Evolutionary conservation across 1,140 invertebrate species (phyloP).

Genomic region (Drosophila orena): DNA sequence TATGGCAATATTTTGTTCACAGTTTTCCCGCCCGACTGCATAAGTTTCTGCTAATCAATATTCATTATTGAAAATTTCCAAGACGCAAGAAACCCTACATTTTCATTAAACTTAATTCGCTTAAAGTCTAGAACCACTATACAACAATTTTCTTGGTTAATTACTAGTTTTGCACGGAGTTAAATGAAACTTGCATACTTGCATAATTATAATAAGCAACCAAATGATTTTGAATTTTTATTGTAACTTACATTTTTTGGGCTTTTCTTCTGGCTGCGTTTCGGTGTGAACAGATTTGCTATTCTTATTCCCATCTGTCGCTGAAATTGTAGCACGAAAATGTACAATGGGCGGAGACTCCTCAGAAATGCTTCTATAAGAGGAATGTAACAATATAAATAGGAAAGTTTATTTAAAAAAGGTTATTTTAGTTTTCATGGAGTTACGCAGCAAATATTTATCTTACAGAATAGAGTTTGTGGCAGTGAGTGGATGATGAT

Average conservation of each 20-base stretch:
- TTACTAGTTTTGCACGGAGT: too few relatives aligned
- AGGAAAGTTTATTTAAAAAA: neutral
- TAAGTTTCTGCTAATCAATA: slow-evolving; percentile 66
- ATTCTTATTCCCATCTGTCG: slow-evolving; percentile 34
- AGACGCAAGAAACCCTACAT: neutral
- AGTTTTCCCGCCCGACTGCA: slow-evolving; percentile 15
- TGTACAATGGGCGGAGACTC: slow-evolving; percentile 61
- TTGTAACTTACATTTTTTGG: slow-evolving; percentile 31
- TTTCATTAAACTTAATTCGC: neutral
- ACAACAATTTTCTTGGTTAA: too few relatives aligned
- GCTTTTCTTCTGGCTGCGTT: slow-evolving; percentile 10
- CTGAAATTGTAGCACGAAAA: slow-evolving; percentile 55
- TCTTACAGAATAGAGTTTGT: slow-evolving; percentile 77
- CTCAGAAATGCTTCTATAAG: slow-evolving; percentile 73
- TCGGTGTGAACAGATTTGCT: slow-evolving; percentile 2
- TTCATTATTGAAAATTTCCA: slow-evolving; percentile 52
- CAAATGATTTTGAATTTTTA: too few relatives aligned
- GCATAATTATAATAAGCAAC: too few relatives aligned
- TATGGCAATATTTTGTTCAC: slow-evolving; percentile 59
- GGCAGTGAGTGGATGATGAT: slow-evolving; percentile 68
- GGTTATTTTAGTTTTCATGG: neutral
- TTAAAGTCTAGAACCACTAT: neutral
- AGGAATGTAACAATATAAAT: neutral
- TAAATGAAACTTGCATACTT: too few relatives aligned
- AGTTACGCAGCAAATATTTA: neutral